Conservation (phyloP, 2,888 invertebrate species). For the Aleiodes alternator region DNA sequence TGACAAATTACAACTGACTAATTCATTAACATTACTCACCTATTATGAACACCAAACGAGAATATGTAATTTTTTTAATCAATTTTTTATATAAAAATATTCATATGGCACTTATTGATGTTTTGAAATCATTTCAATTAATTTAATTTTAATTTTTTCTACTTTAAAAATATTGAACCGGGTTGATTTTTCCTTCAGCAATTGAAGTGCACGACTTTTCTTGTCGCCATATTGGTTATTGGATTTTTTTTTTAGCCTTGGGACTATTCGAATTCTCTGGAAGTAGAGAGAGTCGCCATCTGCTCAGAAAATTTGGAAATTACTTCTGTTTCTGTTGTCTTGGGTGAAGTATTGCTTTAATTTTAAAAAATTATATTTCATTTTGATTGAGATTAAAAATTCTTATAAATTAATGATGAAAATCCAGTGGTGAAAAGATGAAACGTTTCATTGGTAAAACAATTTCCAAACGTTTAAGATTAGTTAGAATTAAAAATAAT, state of each 20-base stretch:
- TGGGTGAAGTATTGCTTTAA: too few relatives aligned
- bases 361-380: too few relatives aligned
- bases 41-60: not conserved
- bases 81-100: not conserved
- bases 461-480: too few relatives aligned
- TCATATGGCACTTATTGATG: not conserved
- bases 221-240: conserved; percentile 24
- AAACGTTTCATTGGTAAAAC: too few relatives aligned
- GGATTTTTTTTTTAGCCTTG: not conserved
- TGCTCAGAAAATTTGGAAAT: too few relatives aligned
- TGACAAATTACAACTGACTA: not conserved
- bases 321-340: too few relatives aligned
- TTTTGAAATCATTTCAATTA: not conserved
- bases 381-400: too few relatives aligned
- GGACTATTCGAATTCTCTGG: too few relatives aligned
- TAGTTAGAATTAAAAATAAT: too few relatives aligned
- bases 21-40: conserved; percentile 2
- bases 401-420: too few relatives aligned
- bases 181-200: not conserved
- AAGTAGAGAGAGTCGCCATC: too few relatives aligned
- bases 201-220: not conserved
- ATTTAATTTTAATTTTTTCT: not conserved
- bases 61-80: not conserved
- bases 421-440: too few relatives aligned
- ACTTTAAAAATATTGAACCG: not conserved